Conservation (phyloP, 2,888 invertebrate species). For the Apamea monoglypha region DNA sequence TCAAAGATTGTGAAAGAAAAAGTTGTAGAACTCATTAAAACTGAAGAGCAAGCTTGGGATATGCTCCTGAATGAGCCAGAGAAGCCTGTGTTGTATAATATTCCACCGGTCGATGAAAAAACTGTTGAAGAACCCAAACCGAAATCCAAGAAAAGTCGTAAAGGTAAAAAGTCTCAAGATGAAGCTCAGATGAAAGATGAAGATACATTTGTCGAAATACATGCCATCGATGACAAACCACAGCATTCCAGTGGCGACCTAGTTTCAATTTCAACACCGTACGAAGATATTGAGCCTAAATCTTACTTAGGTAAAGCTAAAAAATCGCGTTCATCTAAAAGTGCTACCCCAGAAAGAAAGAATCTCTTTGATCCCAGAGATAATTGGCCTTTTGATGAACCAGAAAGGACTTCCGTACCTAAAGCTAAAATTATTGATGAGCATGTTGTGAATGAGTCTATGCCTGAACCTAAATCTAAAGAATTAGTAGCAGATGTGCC, state of each 20-base stretch:
- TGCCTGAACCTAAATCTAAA: slow-evolving; percentile 64
- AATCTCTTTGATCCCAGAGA: slow-evolving; percentile 58
- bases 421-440: slow-evolving; percentile 60
- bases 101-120: slow-evolving; percentile 65
- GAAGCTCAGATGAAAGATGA: slow-evolving; percentile 80
- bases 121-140: slow-evolving; percentile 78
- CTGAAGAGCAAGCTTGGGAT: slow-evolving; percentile 87
- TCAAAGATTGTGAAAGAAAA: slow-evolving; percentile 60
- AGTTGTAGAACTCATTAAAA: slow-evolving; percentile 74
- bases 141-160: slow-evolving; percentile 82
- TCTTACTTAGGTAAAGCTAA: slow-evolving; percentile 78
- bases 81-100: slow-evolving; percentile 69
- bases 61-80: slow-evolving; percentile 82
- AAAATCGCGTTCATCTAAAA: slow-evolving; percentile 80
- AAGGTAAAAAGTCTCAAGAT: slow-evolving; percentile 79
- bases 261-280: slow-evolving; percentile 85
- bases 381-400: slow-evolving; percentile 68
- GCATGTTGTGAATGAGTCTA: slow-evolving; percentile 59
- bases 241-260: slow-evolving; percentile 80
- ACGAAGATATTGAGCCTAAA: slow-evolving; percentile 78
- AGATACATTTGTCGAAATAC: slow-evolving; percentile 88
- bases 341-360: slow-evolving; percentile 75
- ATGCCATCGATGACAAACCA: slow-evolving; percentile 85
- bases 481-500: slow-evolving; percentile 65
- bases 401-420: slow-evolving; percentile 59